phyloP scores from a whole-genome alignment of 2,113 vertebrate species.

The Pseudonaja textilis region DNA sequence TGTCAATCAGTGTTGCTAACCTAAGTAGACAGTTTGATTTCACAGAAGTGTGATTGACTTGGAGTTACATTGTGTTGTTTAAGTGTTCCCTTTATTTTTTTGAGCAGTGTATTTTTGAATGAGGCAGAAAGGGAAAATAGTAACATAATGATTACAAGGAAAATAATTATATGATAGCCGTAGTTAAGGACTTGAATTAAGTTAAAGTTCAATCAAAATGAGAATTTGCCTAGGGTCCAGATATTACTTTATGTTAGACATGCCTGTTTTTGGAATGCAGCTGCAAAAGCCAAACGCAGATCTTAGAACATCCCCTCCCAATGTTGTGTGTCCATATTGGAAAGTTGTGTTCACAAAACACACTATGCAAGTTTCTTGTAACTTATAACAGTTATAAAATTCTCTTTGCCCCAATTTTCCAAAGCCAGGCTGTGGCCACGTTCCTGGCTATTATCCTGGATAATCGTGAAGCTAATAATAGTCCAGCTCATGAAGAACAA shows the following conservation, averaged over 20 bases:
- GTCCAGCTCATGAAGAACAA: background rate
- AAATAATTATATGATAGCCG: background rate
- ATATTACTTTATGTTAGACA: background rate
- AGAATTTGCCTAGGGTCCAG: background rate
- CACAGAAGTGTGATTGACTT: too few relatives aligned
- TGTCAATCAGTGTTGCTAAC: too few relatives aligned
- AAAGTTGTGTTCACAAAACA: background rate
- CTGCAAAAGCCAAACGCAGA: background rate
- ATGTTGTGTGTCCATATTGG: background rate
- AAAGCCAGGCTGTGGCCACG: background rate
- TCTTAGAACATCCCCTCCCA: background rate
- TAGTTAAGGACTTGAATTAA: background rate
- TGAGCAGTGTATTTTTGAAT: background rate
- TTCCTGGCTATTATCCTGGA: too few relatives aligned
- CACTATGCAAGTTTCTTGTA: background rate
- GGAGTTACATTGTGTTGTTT: too few relatives aligned
- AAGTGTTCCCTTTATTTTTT: too few relatives aligned
- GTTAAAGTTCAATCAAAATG: background rate
- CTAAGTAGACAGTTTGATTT: too few relatives aligned
- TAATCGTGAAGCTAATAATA: background rate
- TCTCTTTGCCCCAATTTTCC: background rate
- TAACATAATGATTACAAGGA: background rate
- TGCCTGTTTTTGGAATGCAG: background rate
- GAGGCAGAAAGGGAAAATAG: background rate
- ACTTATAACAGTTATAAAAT: background rate